A percentile compares a stretch with the other conserved stretches of the same genome.
Evolutionary conservation across 2,113 vertebrate species (phyloP).

Genomic region (Thryonomys swinderianus): DNA sequence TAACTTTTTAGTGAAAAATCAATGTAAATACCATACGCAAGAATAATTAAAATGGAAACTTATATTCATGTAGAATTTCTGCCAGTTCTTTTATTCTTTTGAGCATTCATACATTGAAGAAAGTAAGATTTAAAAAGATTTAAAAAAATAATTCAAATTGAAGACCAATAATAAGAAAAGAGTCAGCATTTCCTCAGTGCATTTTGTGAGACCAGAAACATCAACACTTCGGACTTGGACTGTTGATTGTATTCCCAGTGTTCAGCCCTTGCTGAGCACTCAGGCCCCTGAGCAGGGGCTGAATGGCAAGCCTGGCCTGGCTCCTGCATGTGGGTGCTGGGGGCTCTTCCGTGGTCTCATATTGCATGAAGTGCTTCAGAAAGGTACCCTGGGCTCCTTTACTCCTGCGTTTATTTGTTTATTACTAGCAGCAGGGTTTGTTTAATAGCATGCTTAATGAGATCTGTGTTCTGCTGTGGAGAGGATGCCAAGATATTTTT

Average conservation of each 20-base stretch:
- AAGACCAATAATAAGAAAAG: constrained; percentile 55
- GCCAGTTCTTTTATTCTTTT: constrained; percentile 43
- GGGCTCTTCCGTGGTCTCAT: constrained; percentile 52
- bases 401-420: constrained; percentile 38
- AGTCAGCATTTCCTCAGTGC: constrained; percentile 71
- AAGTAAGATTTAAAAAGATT: constrained; percentile 23
- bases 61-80: neutral
- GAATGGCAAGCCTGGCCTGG: constrained; percentile 75
- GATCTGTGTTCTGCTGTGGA: constrained; percentile 71
- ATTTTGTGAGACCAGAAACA: constrained; percentile 79
- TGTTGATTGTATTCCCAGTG: constrained; percentile 74
- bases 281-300: constrained; percentile 53
- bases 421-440: constrained; percentile 74
- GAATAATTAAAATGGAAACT: neutral
- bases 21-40: neutral
- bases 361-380: constrained; percentile 83
- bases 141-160: constrained; percentile 59
- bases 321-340: constrained; percentile 79
- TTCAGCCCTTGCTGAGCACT: constrained; percentile 66
- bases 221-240: constrained; percentile 70
- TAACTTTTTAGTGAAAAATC: neutral
- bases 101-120: neutral
- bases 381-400: constrained; percentile 67
- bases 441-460: constrained; percentile 83
- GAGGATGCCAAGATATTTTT: constrained; percentile 72